phyloP scores from a whole-genome alignment of 2,113 vertebrate genomes.

The Petrocephalus microphthalmus region DNA sequence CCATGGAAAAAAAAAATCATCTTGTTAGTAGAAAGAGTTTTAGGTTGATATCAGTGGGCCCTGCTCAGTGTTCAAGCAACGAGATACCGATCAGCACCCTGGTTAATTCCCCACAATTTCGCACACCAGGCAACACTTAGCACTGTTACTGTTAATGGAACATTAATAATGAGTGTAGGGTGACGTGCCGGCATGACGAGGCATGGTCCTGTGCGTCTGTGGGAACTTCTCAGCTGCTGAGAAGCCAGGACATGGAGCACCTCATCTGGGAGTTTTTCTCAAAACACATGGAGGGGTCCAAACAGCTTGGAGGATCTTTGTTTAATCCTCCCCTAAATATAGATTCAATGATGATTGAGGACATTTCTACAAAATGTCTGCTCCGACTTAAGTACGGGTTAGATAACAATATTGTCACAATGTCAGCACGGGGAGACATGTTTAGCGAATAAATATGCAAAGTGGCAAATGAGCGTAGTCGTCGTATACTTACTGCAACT shows the following conservation, averaged over 20 bases:
- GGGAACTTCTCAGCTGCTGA: slow-evolving; percentile 17
- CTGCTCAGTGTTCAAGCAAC: slow-evolving; percentile 7
- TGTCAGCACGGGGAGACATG: not conserved
- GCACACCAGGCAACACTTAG: slow-evolving; percentile 26
- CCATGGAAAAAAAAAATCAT: not conserved
- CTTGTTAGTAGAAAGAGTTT: not conserved
- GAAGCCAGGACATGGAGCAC: not conserved
- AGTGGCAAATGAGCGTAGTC: not conserved
- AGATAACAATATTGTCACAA: not conserved
- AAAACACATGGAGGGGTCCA: slow-evolving; percentile 9
- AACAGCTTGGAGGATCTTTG: not conserved
- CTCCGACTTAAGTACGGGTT: not conserved
- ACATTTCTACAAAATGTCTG: not conserved
- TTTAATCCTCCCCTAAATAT: not conserved
- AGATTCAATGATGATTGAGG: not conserved
- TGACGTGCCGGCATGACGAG: not conserved
- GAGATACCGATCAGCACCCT: slow-evolving; percentile 24
- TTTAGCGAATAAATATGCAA: not conserved
- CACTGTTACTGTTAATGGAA: slow-evolving; percentile 28
- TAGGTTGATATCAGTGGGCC: not conserved
- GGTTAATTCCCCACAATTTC: slow-evolving; percentile 25
- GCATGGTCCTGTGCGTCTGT: not conserved
- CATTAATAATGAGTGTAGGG: slow-evolving; percentile 24
- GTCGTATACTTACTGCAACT: no score
- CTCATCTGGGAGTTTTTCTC: not conserved